Base-by-base conservation (phyloP, 2,888 invertebrate genomes). In the Xestia c-nigrum region DNA sequence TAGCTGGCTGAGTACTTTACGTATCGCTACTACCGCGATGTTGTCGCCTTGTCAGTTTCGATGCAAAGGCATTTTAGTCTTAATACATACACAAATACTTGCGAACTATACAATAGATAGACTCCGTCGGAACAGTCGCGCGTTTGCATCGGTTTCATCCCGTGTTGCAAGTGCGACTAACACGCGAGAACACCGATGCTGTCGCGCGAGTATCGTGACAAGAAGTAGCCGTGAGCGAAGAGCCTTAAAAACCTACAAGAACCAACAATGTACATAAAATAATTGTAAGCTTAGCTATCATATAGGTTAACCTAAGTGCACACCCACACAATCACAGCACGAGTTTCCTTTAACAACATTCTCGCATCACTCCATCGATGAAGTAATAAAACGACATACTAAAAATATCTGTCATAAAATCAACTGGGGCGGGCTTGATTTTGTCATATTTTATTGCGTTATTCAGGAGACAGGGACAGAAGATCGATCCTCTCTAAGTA, bases 301-400 rank as follows among this genome's bases (percentile, higher is more conserved):
- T 31, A 3, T 40, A 57, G 16, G n/a, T 83, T 59, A 40, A 64
- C 16, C 67, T 70, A 77, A 83, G 65, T 52, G 64, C 40, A 74
- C 52, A 57, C 84, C 74, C 74, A 79, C 78, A 50, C 64, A 59
- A 81, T 77, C 77, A 52, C 74, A 70, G 72, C 69, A 84, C 12
- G 81, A 70, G 70, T 16, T 50, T 59, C 50, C 43, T 78, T 72
- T 81, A 78, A 87, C 74, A 80, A 76, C 72, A n/a, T 55, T 38
- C 63, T 68, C 61, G 59, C 52, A 74, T 72, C 69, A 74, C 65
- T 65, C 65, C 68, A 55, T 55, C 76, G 47, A 76, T 71, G 64
- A 71, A 76, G 76, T 80, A 76, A 85, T 87, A 87, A 88, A 87
- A 66, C 57, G 47, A 80, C 76, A 80, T 83, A 78, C 68, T 78